Evolutionary conservation across 2,797 vertebrate genomes (phyloP).

Genomic region (Acridotheres tristis): DNA sequence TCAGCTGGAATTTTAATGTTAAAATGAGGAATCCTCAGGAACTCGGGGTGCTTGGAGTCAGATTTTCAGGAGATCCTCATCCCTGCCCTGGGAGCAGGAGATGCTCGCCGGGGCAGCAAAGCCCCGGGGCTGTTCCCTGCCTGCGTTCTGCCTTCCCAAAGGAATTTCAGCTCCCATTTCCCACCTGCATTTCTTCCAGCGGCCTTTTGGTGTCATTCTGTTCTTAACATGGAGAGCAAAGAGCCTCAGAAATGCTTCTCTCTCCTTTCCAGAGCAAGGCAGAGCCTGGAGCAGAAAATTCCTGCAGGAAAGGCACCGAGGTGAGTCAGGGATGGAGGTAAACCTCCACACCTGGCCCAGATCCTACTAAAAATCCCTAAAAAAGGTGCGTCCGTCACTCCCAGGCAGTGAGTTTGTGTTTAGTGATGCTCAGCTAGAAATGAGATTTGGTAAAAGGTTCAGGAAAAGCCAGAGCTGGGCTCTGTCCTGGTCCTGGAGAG

Average conservation of each 20-base stretch:
- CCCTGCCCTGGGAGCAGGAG: no score
- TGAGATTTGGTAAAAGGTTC: background rate
- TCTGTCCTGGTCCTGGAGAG: background rate
- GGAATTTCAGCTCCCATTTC: background rate
- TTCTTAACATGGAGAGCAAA: slow-evolving; percentile 63
- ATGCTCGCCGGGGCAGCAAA: fast-evolving
- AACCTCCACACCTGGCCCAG: background rate
- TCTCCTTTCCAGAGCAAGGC: background rate
- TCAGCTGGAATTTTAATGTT: background rate
- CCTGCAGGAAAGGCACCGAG: background rate
- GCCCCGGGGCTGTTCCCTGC: fast-evolving
- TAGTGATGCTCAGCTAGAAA: background rate
- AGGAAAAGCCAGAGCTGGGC: background rate
- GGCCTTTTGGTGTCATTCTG: slow-evolving; percentile 80
- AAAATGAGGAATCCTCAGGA: background rate
- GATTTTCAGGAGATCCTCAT: background rate
- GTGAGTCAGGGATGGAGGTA: background rate
- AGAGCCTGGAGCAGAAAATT: background rate
- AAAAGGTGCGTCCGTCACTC: background rate
- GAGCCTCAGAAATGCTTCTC: background rate
- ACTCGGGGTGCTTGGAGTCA: background rate
- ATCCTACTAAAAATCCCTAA: background rate
- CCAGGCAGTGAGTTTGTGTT: background rate
- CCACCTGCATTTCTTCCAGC: slow-evolving; percentile 72
- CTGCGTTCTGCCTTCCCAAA: background rate